phyloP scores from a whole-genome alignment of 1,140 invertebrate species.

The Drosophila seguyi region DNA sequence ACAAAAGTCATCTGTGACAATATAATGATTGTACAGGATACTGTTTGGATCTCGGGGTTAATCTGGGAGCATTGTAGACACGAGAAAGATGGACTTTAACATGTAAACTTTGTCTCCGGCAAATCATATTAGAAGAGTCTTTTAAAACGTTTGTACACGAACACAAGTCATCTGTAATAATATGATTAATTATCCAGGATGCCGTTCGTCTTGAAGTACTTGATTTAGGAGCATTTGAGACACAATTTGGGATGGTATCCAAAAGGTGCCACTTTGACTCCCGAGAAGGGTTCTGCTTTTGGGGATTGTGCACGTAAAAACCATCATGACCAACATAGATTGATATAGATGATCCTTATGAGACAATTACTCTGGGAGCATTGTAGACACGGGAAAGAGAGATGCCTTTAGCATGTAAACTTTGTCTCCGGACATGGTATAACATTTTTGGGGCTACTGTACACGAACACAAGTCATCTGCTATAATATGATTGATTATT shows the following conservation, averaged over 20 bases:
- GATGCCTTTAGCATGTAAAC: slow-evolving; percentile 28
- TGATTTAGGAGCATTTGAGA: slow-evolving; percentile 54
- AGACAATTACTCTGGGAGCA: slow-evolving; percentile 3
- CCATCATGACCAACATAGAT: slow-evolving; percentile 12
- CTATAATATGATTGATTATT: slow-evolving; percentile 43
- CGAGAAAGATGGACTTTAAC: slow-evolving; percentile 1
- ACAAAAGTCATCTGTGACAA: slow-evolving; percentile 47
- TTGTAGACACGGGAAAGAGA: slow-evolving; percentile 20
- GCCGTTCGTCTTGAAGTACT: slow-evolving; percentile 36
- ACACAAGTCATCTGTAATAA: slow-evolving; percentile 63
- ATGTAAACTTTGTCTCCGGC: slow-evolving; percentile 24
- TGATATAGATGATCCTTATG: slow-evolving; percentile 3
- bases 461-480: slow-evolving; percentile 61
- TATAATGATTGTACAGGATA: slow-evolving; percentile 38
- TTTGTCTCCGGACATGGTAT: slow-evolving; percentile 4
- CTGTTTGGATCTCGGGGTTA: slow-evolving; percentile 27
- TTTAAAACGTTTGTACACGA: slow-evolving; percentile 12
- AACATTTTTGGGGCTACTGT: background rate
- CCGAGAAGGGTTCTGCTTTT: background rate
- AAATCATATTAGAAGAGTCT: too few relatives aligned
- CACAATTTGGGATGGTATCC: slow-evolving; percentile 3
- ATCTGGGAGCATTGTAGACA: slow-evolving; percentile 51
- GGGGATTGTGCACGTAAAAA: slow-evolving; percentile 4
- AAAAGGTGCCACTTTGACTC: slow-evolving; percentile 51
- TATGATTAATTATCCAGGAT: slow-evolving; percentile 51